phyloP scores from a whole-genome alignment of 2,888 invertebrate species.

The Dolichopus griseipennis region DNA sequence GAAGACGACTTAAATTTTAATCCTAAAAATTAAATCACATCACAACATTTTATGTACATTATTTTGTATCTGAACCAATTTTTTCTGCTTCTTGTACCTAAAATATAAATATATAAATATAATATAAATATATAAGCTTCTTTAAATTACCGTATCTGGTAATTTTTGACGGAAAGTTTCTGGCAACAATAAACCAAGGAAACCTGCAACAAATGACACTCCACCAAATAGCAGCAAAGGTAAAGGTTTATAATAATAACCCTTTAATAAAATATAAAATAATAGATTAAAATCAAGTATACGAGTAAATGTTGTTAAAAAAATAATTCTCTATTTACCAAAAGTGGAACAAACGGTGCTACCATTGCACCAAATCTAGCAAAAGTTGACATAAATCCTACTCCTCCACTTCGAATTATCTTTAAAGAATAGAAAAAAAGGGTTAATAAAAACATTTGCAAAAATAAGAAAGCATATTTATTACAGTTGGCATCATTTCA shows the following conservation, averaged over 20 bases:
- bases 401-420: conserved; percentile 50
- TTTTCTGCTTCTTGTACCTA: conserved; percentile 26
- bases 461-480: conserved; percentile 16
- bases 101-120: conserved; percentile 8
- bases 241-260: conserved; percentile 44
- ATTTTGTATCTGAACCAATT: conserved; percentile 11
- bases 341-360: conserved; percentile 52
- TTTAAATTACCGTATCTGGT: conserved; percentile 49
- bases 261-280: conserved; percentile 33
- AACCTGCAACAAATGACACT: conserved; percentile 46
- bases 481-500: conserved; percentile 43
- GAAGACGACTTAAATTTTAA: no score
- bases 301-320: no score
- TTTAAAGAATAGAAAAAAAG: conserved; percentile 20
- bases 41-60: neutral
- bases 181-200: conserved; percentile 50
- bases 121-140: neutral
- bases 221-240: conserved; percentile 50
- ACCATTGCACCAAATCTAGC: conserved; percentile 52
- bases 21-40: no score
- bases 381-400: conserved; percentile 52
- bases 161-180: conserved; percentile 54
- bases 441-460: conserved; percentile 1
- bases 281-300: conserved; percentile 20
- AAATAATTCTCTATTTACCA: conserved; percentile 40